Evolutionary conservation across 2,888 invertebrate genomes (phyloP), one percentile per base, ranked within the genome.

Genomic region (Ctenicera cuprea): DNA sequence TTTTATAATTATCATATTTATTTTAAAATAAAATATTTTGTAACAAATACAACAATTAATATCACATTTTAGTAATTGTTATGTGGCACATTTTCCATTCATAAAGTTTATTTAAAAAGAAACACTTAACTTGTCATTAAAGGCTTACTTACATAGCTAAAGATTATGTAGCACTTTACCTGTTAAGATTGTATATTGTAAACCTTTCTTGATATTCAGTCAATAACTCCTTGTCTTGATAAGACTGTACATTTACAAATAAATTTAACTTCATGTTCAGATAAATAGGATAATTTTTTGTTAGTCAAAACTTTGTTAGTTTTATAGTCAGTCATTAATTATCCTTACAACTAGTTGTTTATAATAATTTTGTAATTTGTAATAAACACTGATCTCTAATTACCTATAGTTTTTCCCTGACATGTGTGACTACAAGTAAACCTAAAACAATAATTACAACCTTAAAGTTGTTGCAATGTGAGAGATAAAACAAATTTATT

Each of bases 1-100:
- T 30, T n/a, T 30, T 54, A 26, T 50, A 50, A 14, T 38, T 38
- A 38, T 43, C 11, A 45, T 54, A 22, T 54, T 18, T n/a, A 30
- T 54, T 18, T n/a, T 50, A 30, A 30, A 54, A 30, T 54, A 54
- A 18, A 54, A 54, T n/a, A 54, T 14, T 54, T 16, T 54, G 54
- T 59, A 20, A 38, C 33, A 38, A 59, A 20, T 52, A 18, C 37
- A 59, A 59, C 20, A 63, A 63, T 63, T 63, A 63, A 63, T 63
- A 63, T 63, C 62, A 63, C 62, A 63, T 63, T 63, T 63, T 63
- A 63, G 62, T 63, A 63, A 8, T 63, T 45, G 62, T 63, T 63
- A 63, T 11, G 62, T 63, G 62, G 62, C 62, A 63, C 62, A 61
- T 38, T 11, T 22, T 26, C 22, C 33, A 11, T 18, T 38, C 1